Evolutionary conservation across 2,888 invertebrate genomes (phyloP).

Genomic region (Punctoribates punctum): DNA sequence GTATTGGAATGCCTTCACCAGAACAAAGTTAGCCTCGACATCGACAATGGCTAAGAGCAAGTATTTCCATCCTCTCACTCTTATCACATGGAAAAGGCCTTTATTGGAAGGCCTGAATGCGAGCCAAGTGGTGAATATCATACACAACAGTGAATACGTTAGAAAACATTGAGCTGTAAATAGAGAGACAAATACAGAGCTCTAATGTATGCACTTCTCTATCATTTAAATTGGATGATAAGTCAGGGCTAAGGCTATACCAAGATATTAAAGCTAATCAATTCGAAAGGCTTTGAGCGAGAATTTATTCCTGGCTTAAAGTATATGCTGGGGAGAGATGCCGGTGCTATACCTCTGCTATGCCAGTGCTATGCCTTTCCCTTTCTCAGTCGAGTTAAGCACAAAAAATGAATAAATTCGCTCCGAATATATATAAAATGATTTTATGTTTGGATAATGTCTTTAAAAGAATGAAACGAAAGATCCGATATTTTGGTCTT

Average conservation of each 20-base stretch:
- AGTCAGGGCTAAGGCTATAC: slow-evolving; percentile 20
- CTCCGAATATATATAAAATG: no score
- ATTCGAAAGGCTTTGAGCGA: no score
- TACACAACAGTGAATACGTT: slow-evolving; percentile 70
- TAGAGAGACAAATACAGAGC: background rate
- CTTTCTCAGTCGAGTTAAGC: no score
- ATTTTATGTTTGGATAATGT: no score
- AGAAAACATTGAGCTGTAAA: slow-evolving; percentile 69
- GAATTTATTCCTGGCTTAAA: no score
- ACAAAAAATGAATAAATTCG: no score
- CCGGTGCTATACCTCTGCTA: no score
- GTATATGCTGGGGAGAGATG: no score
- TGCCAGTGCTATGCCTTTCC: no score
- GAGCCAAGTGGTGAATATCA: slow-evolving; percentile 71
- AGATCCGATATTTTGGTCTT: no score
- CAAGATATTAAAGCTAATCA: slow-evolving; percentile 22
- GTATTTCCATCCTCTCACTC: slow-evolving; percentile 71
- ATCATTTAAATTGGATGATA: slow-evolving; percentile 12
- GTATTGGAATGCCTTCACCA: slow-evolving; percentile 73
- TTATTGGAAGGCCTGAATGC: slow-evolving; percentile 65
- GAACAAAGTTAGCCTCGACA: slow-evolving; percentile 78
- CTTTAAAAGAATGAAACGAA: no score
- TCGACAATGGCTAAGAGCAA: slow-evolving; percentile 71
- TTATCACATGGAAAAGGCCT: slow-evolving; percentile 63
- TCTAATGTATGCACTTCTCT: slow-evolving; percentile 37